Base-by-base conservation (phyloP, 1,140 invertebrate genomes). In the Drosophila pandora region DNA sequence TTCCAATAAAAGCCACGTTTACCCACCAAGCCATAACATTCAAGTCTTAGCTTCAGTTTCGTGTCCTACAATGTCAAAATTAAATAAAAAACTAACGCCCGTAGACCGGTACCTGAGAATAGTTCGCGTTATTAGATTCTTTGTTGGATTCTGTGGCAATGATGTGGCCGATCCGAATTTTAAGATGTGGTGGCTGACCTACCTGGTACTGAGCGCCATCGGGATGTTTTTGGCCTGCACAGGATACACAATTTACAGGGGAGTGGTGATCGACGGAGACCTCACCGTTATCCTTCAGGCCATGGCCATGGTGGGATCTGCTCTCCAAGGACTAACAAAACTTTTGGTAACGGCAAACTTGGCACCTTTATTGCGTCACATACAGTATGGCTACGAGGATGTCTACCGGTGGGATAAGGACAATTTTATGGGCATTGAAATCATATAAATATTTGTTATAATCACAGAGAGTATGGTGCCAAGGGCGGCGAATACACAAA, bases 221-320 rank as follows among this genome's bases (percentile, higher is more conserved):
- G 17, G 56, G 1, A 32, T 70, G 10, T 89, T 78, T 3, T 88
- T 59, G 0, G 52, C 17, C n/a, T 76, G 61, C 12, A 80, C 79
- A 6, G 23, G 43, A 0, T 89, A 89, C 37, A 89, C 84, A 0
- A 49, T 89, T 2, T 89, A 89, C 30, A 60, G 75, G 59, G 84
- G 73, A 1, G 55, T 80, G 6, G 10, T 72, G 0, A 1, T 69
- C 1, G 41, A 88, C 0, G 28, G 63, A 1, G 78, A 88, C 9
- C 71, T 65, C 22, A 88, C 83, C 0, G 62, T 71, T 0, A 88
- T 88, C 17, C 63, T 88, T 6, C 68, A 80, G 43, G 83, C 73
- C 0, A 10, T 74, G 7, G 60, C 61, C 13, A 55, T 83, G 68
- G 59, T 50, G 1, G 73, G 72, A 0, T 71, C 84, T 0, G 79